These are phyloP conservation scores for Ptilonorhynchus violaceus DNA, from an alignment of 2,113 vertebrate genomes.

Conservation along the genomic window DNA sequence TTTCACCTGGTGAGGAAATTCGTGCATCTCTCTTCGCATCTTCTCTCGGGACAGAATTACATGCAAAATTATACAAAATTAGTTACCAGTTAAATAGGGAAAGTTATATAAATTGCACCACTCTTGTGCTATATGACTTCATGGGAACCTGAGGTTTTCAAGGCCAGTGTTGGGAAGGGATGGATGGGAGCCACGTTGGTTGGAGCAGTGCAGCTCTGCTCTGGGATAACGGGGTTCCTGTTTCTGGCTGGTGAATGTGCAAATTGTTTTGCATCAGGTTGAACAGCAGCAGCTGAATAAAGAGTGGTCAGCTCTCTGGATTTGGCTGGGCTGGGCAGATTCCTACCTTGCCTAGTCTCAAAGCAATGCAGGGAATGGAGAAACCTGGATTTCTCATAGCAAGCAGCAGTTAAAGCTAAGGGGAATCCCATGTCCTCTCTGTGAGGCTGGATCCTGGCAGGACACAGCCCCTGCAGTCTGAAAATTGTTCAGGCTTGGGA, in stretches of 20 bases:
- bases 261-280: not conserved
- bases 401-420: not conserved
- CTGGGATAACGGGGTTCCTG: fast-evolving
- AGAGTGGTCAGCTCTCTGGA: not conserved
- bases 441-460: not conserved
- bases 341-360: not conserved
- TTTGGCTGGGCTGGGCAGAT: not conserved
- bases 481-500: not conserved
- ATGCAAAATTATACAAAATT: not conserved
- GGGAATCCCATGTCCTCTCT: not conserved
- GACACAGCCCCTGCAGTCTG: not conserved
- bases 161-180: not conserved
- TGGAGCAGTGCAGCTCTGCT: not conserved
- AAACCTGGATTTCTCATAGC: not conserved
- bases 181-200: fast-evolving
- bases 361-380: not conserved
- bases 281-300: not conserved
- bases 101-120: not conserved
- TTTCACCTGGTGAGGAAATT: not conserved
- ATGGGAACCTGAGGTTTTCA: not conserved
- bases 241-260: not conserved
- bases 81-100: not conserved
- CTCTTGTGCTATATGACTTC: not conserved
- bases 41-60: not conserved
- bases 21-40: fast-evolving